Evolutionary conservation across 2,797 vertebrate species (phyloP).

Genomic region (Phrynocephalus vlangalii): DNA sequence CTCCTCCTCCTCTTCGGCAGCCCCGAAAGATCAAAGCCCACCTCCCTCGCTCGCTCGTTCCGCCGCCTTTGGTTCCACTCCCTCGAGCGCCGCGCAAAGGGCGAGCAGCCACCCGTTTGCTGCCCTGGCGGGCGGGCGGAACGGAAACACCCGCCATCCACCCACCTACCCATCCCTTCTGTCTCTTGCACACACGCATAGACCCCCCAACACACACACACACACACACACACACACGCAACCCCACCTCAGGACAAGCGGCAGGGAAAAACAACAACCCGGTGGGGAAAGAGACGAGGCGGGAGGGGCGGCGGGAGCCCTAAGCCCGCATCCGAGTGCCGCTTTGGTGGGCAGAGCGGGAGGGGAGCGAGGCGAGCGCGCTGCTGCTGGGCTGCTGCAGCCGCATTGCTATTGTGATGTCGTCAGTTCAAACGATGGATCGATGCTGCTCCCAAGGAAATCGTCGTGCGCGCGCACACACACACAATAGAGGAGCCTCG

Average conservation of each 20-base stretch:
- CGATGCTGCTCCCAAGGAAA: conserved; percentile 9
- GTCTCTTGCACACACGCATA: no score
- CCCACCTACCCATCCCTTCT: conserved; percentile 70
- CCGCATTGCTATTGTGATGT: conserved; percentile 60
- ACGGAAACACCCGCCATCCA: neutral
- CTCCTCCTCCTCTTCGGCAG: conserved; percentile 77
- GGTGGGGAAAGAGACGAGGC: conserved; percentile 45
- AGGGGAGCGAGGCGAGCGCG: neutral
- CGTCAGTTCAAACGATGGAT: conserved; percentile 50
- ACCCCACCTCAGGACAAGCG: conserved; percentile 62
- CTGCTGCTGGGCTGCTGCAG: conserved; percentile 48
- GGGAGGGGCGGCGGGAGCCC: conserved; percentile 40
- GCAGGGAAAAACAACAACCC: conserved; percentile 33
- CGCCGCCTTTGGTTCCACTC: conserved; percentile 54
- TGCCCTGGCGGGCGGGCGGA: conserved; percentile 66
- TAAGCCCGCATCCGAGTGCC: neutral
- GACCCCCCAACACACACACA: no score
- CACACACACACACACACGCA: neutral
- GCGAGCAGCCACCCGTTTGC: conserved; percentile 71
- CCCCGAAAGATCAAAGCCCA: conserved; percentile 71
- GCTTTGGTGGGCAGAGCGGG: neutral
- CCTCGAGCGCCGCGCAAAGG: conserved; percentile 62
- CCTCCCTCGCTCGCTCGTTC: conserved; percentile 12
- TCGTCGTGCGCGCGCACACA: neutral
- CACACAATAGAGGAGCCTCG: conserved; percentile 32